A percentile compares a stretch with the other conserved stretches of the same genome.
phyloP scores from a whole-genome alignment of 2,113 vertebrate species.

The Panthera uncia region DNA sequence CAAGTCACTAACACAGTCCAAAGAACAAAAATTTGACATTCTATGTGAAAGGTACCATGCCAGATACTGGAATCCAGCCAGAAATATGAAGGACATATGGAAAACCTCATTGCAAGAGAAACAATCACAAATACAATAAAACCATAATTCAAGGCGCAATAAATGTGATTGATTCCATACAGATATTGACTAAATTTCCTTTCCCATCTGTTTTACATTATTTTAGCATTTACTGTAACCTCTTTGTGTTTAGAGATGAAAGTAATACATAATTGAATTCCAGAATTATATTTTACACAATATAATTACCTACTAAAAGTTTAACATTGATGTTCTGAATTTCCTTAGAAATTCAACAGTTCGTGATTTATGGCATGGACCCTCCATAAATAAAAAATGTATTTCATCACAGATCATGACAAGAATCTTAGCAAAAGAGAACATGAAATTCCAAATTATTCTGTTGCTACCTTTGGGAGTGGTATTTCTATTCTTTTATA shows the following conservation, averaged over 20 bases:
- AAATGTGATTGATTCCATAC: not conserved
- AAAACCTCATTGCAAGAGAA: not conserved
- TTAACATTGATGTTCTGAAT: not conserved
- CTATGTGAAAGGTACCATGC: not conserved
- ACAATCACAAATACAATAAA: not conserved
- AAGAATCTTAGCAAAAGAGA: not conserved
- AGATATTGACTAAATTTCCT: not conserved
- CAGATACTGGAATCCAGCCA: not conserved
- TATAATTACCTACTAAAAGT: not conserved
- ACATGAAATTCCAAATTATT: not conserved
- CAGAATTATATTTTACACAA: not conserved
- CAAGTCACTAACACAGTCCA: not conserved
- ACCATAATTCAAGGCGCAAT: not conserved
- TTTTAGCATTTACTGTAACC: constrained; percentile 10
- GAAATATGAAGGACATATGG: not conserved
- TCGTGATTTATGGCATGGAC: not conserved
- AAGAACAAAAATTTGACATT: not conserved
- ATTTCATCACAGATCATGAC: not conserved
- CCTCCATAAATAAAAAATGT: not conserved
- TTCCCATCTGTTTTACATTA: not conserved
- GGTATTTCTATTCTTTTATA: not conserved
- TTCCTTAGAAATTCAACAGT: not conserved
- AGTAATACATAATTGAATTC: not conserved
- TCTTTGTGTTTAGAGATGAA: not conserved
- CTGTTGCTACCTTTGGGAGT: not conserved